Conservation (phyloP, 2,888 invertebrate species). For the Acrobasis consociella region DNA sequence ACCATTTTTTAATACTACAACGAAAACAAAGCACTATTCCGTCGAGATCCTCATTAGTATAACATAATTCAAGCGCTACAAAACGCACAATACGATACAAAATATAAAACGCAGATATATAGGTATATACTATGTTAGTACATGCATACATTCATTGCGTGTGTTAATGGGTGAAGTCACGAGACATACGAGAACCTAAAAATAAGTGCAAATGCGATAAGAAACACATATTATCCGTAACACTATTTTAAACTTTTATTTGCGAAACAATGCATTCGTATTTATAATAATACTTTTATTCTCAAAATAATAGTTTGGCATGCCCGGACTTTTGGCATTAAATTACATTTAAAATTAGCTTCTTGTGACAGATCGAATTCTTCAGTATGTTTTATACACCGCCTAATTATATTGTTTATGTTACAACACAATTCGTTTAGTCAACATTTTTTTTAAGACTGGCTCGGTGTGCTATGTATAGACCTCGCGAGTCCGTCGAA, state of each 20-base stretch:
- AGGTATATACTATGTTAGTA: too few species aligned
- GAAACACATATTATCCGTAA: not conserved
- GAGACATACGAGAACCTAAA: not conserved
- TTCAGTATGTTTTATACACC: not conserved
- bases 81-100: too few species aligned
- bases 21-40: too few species aligned
- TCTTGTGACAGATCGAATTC: not conserved
- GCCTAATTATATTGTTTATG: not conserved
- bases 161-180: not conserved
- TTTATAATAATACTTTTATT: conserved; percentile 1
- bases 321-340: not conserved
- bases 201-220: not conserved
- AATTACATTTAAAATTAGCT: not conserved
- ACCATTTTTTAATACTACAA: too few species aligned
- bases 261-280: not conserved
- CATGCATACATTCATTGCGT: not conserved
- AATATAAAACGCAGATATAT: too few species aligned
- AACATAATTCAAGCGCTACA: too few species aligned
- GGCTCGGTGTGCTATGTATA: too few species aligned
- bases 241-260: not conserved
- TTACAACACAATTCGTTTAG: too few species aligned
- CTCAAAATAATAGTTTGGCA: not conserved
- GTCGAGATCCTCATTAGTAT: too few species aligned
- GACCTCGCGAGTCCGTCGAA: too few species aligned
- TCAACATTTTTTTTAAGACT: too few species aligned